Evolutionary conservation across 1,140 invertebrate species (phyloP), one percentile per base, ranked within the genome.

Genomic region (Lucilia cuprina): DNA sequence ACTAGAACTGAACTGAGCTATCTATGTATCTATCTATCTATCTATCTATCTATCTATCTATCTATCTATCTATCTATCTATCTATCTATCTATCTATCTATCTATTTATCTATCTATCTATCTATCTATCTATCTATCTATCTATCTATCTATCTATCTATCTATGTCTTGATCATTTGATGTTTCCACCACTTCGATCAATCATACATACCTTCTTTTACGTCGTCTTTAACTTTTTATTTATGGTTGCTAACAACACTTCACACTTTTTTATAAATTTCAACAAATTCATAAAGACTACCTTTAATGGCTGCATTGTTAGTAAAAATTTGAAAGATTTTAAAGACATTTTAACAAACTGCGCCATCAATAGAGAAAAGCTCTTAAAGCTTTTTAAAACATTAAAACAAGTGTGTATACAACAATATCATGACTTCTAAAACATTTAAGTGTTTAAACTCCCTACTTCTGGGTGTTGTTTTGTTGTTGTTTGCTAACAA

Each of bases 231-330:
- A 0, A 41, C 41, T 41, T 41, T 3, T 41, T 41, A 0, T n/a
- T 21, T 25, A 19, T 70, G 2, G 50, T 55, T 5, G 65, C 21
- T 70, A 70, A 70, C 19, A 19, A 70, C 65, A 70, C 65, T 70
- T 70, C 12, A 55, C 50, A 55, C 50, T 55, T 55, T 55, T 55
- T 55, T 13, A 9, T 70, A 21, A 70, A 70, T 70, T 70, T 9
- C 3, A 21, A 19, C 21, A 19, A 21, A 21, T 8, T 70, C 25
- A 30, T 70, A 70, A 70, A 70, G 65, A 17, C 65, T 70, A 10
- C 65, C 65, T 70, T 70, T 70, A 25, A 70, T 70, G 65, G 19
- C 65, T 60, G n/a, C 55, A 60, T 60, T 60, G 55, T 60, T 60
- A 70, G 65, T 19, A 21, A 70, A 5, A 9, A 21, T 21, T 19